Evolutionary conservation across 2,888 invertebrate species (phyloP).

Genomic region (Bibio marci): DNA sequence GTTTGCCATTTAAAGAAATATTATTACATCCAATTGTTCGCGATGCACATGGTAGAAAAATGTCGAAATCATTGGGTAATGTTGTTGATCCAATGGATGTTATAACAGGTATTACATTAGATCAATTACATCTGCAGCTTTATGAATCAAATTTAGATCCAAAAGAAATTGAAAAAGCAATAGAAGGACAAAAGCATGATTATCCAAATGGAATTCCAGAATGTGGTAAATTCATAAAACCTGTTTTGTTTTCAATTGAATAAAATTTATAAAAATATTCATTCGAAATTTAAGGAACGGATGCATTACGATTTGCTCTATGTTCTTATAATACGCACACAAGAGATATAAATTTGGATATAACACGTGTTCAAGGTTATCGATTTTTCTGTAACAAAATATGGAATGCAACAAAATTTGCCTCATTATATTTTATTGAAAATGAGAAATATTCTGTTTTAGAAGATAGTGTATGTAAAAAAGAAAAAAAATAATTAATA

Average conservation of each 20-base stretch:
- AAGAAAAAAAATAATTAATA: no score
- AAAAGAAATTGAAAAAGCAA: slow-evolving; percentile 61
- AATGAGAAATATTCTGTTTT: slow-evolving; percentile 33
- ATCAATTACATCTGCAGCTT: slow-evolving; percentile 60
- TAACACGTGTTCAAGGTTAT: slow-evolving; percentile 83
- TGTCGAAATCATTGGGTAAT: slow-evolving; percentile 97
- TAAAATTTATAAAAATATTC: no score
- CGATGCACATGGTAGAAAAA: slow-evolving; percentile 95
- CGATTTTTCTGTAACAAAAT: slow-evolving; percentile 96
- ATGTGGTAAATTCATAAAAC: slow-evolving; percentile 47
- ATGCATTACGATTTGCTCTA: slow-evolving; percentile 54
- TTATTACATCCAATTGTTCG: slow-evolving; percentile 94
- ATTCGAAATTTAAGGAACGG: slow-evolving; percentile 15
- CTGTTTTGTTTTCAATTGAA: neutral
- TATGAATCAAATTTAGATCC: slow-evolving; percentile 69
- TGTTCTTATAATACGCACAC: slow-evolving; percentile 81
- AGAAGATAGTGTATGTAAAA: slow-evolving; percentile 13
- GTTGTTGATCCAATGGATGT: slow-evolving; percentile 96
- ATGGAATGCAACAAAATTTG: slow-evolving; percentile 96
- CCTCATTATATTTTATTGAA: slow-evolving; percentile 51
- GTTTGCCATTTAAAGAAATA: slow-evolving; percentile 77
- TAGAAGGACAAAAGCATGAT: slow-evolving; percentile 54
- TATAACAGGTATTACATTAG: slow-evolving; percentile 67
- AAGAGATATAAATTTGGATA: slow-evolving; percentile 91
- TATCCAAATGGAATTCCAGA: slow-evolving; percentile 90